Percentiles rank a stretch among this genome's conserved stretches.
phyloP scores from a whole-genome alignment of 2,888 invertebrate genomes.

The Panzeria rudis region DNA sequence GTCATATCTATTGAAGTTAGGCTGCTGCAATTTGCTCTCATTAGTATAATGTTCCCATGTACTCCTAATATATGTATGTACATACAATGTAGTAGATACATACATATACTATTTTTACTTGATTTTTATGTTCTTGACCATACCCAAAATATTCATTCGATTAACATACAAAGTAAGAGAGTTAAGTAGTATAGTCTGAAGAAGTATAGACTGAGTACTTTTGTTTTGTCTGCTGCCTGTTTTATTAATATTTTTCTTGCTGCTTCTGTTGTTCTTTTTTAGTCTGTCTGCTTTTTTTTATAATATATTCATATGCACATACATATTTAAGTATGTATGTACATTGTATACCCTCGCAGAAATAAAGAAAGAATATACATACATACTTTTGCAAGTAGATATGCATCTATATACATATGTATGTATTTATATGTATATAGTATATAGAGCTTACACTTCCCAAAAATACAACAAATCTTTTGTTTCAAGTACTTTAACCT shows the following conservation, averaged over 20 bases:
- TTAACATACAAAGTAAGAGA: conserved; percentile 72
- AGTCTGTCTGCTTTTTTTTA: conserved; percentile 53
- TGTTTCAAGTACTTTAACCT: conserved; percentile 73
- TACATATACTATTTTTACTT: neutral
- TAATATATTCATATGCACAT: conserved; percentile 28
- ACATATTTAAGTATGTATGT: conserved; percentile 24
- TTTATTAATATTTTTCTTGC: conserved; percentile 59
- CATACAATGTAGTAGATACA: neutral
- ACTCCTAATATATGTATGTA: conserved; percentile 1
- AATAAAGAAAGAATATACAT: conserved; percentile 35
- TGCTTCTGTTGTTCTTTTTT: conserved; percentile 52
- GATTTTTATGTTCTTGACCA: conserved; percentile 79
- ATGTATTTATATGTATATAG: conserved; percentile 39
- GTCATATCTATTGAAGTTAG: neutral
- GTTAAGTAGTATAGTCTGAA: conserved; percentile 71
- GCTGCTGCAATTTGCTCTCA: conserved; percentile 18
- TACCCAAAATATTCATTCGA: conserved; percentile 79
- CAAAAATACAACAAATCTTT: conserved; percentile 73
- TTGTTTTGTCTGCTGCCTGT: conserved; percentile 69
- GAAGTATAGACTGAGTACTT: conserved; percentile 68
- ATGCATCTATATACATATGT: neutral
- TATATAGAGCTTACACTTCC: conserved; percentile 73
- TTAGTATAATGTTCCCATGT: conserved; percentile 69
- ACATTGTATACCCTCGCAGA: neutral
- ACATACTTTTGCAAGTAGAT: conserved; percentile 11